Evolutionary conservation across 1,140 invertebrate genomes (phyloP).

Genomic region (Caenorhabditis elegans): WBcel235 BX284605.5:10306001-10306500

Average conservation of each 20-base stretch:
- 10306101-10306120: neutral
- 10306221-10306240: no score
- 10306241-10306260: neutral
- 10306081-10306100: neutral
- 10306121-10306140: slow-evolving; percentile 13
- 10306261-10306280: neutral
- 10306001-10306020: neutral
- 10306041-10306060: slow-evolving; percentile 15
- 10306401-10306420: neutral
- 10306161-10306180: no score
- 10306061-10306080: neutral
- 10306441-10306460: neutral
- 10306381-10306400: neutral
- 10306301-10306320: neutral
- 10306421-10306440: neutral
- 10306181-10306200: neutral
- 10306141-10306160: neutral
- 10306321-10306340: neutral
- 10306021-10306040: neutral
- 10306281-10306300: neutral
- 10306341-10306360: neutral
- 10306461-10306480: neutral
- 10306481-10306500: neutral
- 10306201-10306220: no score
- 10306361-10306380: neutral